These are phyloP conservation scores for Tachuris rubrigastra DNA, from an alignment of 2,113 vertebrate species.

Conservation along the genomic window DNA sequence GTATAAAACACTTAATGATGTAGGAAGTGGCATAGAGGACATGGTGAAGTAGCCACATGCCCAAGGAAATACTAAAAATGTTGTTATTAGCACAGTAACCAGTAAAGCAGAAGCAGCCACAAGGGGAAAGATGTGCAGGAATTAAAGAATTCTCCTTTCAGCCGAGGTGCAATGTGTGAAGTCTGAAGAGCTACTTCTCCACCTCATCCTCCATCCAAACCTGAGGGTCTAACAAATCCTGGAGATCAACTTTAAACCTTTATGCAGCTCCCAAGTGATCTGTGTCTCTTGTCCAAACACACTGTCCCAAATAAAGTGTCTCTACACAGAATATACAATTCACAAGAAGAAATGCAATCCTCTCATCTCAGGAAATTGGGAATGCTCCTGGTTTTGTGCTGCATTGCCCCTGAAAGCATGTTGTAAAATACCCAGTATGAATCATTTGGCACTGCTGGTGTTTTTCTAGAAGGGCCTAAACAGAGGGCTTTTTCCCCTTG, in stretches of 20 bases:
- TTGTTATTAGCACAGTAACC: not conserved
- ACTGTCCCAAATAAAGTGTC: rapidly evolving
- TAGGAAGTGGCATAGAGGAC: not conserved
- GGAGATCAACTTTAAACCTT: not conserved
- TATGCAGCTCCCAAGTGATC: not conserved
- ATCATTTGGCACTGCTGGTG: not conserved
- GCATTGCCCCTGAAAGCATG: not conserved
- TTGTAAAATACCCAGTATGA: not conserved
- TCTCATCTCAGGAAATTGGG: not conserved
- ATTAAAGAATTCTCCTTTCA: not conserved
- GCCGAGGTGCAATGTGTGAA: not conserved
- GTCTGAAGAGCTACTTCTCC: not conserved
- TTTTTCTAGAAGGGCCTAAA: slow-evolving; percentile 5
- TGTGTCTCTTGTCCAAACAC: not conserved
- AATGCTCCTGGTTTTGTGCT: not conserved
- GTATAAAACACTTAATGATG: not conserved
- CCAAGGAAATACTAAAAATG: not conserved
- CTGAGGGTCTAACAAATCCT: not conserved
- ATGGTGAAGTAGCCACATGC: rapidly evolving
- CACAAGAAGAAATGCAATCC: not conserved
- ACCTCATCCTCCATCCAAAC: not conserved
- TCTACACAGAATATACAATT: not conserved
- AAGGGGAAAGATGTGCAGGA: not conserved
- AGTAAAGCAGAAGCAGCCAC: not conserved
- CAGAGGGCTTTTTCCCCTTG: not conserved